phyloP scores from a whole-genome alignment of 2,797 vertebrate species.

The Coregonus ussuriensis region DNA sequence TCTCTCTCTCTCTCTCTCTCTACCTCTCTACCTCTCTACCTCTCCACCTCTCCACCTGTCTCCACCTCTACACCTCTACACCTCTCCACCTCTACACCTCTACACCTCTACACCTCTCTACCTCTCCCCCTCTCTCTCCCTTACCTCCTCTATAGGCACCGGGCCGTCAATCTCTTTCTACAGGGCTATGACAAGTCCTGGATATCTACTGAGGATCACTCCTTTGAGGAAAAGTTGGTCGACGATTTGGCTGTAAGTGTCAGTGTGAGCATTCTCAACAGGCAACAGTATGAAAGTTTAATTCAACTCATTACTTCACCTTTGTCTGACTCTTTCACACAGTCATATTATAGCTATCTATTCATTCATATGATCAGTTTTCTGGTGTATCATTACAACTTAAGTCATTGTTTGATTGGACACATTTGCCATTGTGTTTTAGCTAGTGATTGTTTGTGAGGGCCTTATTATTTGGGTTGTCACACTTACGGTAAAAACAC shows the following conservation, averaged over 20 bases:
- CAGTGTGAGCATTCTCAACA: constrained; percentile 1
- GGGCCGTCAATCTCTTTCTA: constrained; percentile 92
- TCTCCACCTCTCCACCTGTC: too few relatives aligned
- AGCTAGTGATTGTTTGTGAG: neutral
- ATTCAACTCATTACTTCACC: neutral
- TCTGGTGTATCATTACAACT: neutral
- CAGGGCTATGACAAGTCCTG: constrained; percentile 93
- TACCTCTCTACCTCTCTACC: neutral
- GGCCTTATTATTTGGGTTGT: neutral
- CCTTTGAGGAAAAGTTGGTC: constrained; percentile 90
- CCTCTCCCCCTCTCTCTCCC: neutral
- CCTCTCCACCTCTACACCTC: neutral
- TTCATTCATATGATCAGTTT: neutral
- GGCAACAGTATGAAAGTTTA: neutral
- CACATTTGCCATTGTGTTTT: neutral
- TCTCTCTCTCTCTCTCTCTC: too few relatives aligned
- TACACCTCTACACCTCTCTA: too few relatives aligned
- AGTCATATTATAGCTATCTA: neutral
- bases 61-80: too few relatives aligned
- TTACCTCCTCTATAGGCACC: constrained; percentile 77
- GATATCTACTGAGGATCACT: constrained; percentile 88
- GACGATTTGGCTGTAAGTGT: constrained; percentile 91
- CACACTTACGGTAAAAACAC: too few relatives aligned
- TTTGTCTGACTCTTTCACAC: neutral
- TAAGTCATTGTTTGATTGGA: neutral